Conservation (phyloP, 1,140 invertebrate genomes). For the Melanaphis sacchari region DNA sequence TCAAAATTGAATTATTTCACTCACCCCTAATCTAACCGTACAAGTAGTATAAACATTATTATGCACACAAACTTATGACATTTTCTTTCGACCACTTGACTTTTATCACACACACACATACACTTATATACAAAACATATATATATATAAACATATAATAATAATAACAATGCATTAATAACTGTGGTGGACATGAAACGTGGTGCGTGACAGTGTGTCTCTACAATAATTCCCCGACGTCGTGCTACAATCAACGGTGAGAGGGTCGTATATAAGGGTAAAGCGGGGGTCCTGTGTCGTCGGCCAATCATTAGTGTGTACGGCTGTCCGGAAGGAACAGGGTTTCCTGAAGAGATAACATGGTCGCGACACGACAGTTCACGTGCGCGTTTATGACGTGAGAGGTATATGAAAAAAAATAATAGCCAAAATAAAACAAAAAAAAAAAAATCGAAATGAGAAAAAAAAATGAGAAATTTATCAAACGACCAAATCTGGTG, state of each 20-base stretch:
- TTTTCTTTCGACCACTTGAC: not conserved
- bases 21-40: not conserved
- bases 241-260: not conserved
- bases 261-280: not conserved
- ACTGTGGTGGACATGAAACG: constrained; percentile 52
- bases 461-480: constrained; percentile 47
- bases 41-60: not conserved
- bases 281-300: constrained; percentile 32
- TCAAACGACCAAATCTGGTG: constrained; percentile 34
- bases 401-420: constrained; percentile 31
- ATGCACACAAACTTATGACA: not conserved
- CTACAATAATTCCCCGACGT: constrained; percentile 34
- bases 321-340: constrained; percentile 52
- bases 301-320: constrained; percentile 51
- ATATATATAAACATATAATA: too few species aligned
- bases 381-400: constrained; percentile 56
- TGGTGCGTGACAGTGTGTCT: constrained; percentile 54
- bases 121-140: not conserved
- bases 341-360: constrained; percentile 56
- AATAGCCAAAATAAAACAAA: constrained; percentile 46
- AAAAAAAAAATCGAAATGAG: not conserved
- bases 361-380: constrained; percentile 46
- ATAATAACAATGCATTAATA: constrained; percentile 54
- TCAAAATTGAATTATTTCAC: constrained; percentile 44
- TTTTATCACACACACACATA: constrained; percentile 24